These are phyloP conservation scores for Heliothis peltigera DNA, from an alignment of 2,888 invertebrate genomes.

Conservation along the genomic window DNA sequence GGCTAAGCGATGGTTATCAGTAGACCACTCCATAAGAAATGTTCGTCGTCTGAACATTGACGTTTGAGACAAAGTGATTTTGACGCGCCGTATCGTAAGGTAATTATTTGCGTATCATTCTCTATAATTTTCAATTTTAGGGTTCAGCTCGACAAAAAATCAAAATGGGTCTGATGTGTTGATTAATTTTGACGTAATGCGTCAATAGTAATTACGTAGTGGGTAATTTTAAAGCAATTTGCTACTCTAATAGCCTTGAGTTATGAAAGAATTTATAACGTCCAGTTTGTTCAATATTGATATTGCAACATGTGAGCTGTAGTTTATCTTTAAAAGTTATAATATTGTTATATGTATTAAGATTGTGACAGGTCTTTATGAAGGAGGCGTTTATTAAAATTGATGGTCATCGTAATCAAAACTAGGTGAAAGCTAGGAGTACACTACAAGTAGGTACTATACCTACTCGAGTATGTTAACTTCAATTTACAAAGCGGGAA, in stretches of 20 bases:
- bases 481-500: neutral
- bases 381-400: no score
- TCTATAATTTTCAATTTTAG: constrained; percentile 64
- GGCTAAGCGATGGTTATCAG: constrained; percentile 78
- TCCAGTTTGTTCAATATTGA: constrained; percentile 41
- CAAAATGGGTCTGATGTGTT: constrained; percentile 51
- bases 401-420: no score
- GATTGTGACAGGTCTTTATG: no score
- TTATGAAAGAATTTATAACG: constrained; percentile 31
- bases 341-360: neutral
- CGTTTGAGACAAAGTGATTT: constrained; percentile 85
- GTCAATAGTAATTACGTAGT: constrained; percentile 51
- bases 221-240: constrained; percentile 52
- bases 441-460: neutral
- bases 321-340: neutral
- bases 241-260: constrained; percentile 40
- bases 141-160: constrained; percentile 54
- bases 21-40: constrained; percentile 75
- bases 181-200: constrained; percentile 58
- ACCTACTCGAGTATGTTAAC: neutral
- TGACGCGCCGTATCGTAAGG: constrained; percentile 79
- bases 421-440: no score
- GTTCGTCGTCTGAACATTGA: constrained; percentile 72
- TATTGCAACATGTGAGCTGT: constrained; percentile 1
- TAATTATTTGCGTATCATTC: constrained; percentile 84